phyloP scores from a whole-genome alignment of 2,113 vertebrate species.

The Corythornis vintsioides region DNA sequence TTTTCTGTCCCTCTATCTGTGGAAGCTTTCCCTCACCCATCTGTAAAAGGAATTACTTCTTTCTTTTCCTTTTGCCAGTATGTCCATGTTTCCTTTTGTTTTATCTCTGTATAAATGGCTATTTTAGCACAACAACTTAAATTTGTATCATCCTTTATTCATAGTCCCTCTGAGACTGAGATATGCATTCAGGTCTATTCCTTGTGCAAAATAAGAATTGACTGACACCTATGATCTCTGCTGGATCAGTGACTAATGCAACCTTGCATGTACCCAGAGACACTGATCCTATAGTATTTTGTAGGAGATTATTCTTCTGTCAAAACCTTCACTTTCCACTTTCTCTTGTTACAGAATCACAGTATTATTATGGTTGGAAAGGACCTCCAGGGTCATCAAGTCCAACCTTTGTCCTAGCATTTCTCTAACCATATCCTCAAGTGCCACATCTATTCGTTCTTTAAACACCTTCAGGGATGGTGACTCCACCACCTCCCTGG shows the following conservation, averaged over 20 bases:
- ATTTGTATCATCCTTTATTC: neutral
- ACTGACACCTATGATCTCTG: constrained; percentile 4
- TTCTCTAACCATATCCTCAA: too few relatives aligned
- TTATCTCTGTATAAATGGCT: neutral
- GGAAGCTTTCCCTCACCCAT: neutral
- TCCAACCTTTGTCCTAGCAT: too few relatives aligned
- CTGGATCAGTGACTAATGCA: constrained; percentile 63
- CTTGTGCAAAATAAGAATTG: neutral
- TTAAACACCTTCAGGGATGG: too few relatives aligned
- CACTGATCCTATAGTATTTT: neutral
- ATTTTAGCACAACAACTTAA: neutral
- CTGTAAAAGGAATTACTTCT: neutral
- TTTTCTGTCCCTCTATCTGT: neutral
- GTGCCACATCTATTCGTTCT: too few relatives aligned
- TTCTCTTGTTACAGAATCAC: neutral
- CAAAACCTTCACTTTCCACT: constrained; percentile 24
- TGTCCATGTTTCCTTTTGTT: neutral
- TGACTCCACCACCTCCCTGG: too few relatives aligned
- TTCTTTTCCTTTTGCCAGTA: constrained; percentile 18
- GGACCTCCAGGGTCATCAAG: too few relatives aligned
- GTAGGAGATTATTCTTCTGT: constrained; percentile 40
- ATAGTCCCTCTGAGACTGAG: neutral
- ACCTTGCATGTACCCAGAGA: neutral
- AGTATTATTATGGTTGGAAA: too few relatives aligned
- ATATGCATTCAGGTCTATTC: neutral